A percentile compares a stretch with the other conserved stretches of the same genome.
Evolutionary conservation across 2,888 invertebrate genomes (phyloP).

Genomic region (Rhynchonema sp.): DNA sequence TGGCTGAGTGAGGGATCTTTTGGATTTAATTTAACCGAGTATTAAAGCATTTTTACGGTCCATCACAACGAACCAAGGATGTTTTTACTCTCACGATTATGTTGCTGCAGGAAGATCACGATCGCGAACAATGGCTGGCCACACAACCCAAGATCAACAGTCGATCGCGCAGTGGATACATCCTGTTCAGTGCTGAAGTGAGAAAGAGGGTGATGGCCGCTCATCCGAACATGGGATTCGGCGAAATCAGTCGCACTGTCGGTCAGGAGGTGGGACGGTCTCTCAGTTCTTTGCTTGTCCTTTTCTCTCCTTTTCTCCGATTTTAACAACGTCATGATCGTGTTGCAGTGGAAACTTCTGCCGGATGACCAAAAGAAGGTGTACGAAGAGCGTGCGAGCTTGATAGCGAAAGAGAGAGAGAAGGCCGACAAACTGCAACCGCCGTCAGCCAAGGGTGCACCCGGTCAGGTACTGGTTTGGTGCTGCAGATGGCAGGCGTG

Average conservation of each 20-base stretch:
- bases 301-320: no score
- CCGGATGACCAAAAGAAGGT: constrained; percentile 65
- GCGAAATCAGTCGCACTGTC: constrained; percentile 54
- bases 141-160: constrained; percentile 21
- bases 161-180: constrained; percentile 59
- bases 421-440: constrained; percentile 16
- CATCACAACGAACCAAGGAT: no score
- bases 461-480: constrained; percentile 25
- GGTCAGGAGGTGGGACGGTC: constrained; percentile 43
- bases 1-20: no score
- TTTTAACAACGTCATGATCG: no score
- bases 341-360: constrained; percentile 67
- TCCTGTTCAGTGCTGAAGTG: constrained; percentile 87
- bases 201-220: constrained; percentile 73
- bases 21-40: no score
- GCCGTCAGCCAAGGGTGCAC: constrained; percentile 19
- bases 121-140: constrained; percentile 14
- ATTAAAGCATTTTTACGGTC: no score
- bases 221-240: constrained; percentile 83
- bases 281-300: not conserved
- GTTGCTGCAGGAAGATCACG: not conserved
- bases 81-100: no score
- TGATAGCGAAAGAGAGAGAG: constrained; percentile 44
- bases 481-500: constrained; percentile 58
- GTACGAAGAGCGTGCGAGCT: constrained; percentile 79